A percentile compares a stretch with the other conserved stretches of the same genome.
These are phyloP conservation scores for Rhogogaster chlorosoma DNA, from an alignment of 2,888 invertebrate genomes.

Conservation along the genomic window DNA sequence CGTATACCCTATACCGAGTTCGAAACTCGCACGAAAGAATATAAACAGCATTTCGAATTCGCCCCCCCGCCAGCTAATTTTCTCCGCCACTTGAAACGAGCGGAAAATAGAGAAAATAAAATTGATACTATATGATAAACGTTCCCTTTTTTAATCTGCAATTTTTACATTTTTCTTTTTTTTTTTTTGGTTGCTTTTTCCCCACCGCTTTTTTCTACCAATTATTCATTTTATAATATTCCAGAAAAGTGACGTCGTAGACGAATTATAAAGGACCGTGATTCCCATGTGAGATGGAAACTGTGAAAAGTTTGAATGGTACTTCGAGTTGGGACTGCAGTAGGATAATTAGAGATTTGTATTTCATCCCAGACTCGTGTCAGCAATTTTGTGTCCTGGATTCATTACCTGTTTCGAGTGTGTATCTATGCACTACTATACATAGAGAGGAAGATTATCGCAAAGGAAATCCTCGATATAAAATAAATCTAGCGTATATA, in stretches of 20 bases:
- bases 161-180: background rate
- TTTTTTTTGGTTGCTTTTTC: no score
- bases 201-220: background rate
- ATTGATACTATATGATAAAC: background rate
- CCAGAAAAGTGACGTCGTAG: background rate
- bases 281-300: background rate
- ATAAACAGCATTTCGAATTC: background rate
- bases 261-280: conserved; percentile 4
- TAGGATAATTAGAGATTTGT: conserved; percentile 35
- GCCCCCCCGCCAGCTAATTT: background rate
- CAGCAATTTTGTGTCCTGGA: conserved; percentile 4
- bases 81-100: background rate
- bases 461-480: background rate
- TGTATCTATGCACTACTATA: background rate
- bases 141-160: no score
- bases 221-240: background rate
- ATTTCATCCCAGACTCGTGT: conserved; percentile 13
- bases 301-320: conserved; percentile 32
- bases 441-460: background rate
- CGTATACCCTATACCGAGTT: background rate
- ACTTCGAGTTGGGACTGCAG: conserved; percentile 17
- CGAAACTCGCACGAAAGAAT: background rate
- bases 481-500: no score
- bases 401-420: background rate
- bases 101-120: background rate